phyloP scores from a whole-genome alignment of 2,888 invertebrate genomes.

The Serripes groenlandicus region DNA sequence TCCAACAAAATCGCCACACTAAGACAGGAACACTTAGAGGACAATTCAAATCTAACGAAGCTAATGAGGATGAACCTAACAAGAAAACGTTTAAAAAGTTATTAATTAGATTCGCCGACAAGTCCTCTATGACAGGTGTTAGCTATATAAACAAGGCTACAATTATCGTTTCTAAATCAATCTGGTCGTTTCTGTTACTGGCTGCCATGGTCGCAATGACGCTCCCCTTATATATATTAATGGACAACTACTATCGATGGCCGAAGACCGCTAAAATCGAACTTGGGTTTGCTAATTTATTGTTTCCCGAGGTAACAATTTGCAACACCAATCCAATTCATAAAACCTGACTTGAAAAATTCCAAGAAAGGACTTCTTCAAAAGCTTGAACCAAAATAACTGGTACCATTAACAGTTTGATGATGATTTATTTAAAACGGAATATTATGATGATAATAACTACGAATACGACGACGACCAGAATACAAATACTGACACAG shows the following conservation, averaged over 20 bases:
- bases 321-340: constrained; percentile 1
- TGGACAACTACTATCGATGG: neutral
- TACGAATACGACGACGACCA: neutral
- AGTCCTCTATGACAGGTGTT: neutral
- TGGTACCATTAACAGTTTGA: constrained; percentile 5
- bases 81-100: neutral
- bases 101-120: neutral
- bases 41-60: too few relatives aligned
- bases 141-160: neutral
- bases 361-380: neutral
- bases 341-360: neutral
- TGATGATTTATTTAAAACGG: neutral
- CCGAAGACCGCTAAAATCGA: constrained; percentile 1
- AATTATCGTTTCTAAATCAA: neutral
- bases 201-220: constrained; percentile 3
- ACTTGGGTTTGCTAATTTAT: constrained; percentile 3
- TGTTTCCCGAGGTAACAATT: neutral
- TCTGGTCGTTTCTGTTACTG: neutral
- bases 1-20: too few relatives aligned
- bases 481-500: too few relatives aligned
- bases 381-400: neutral
- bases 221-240: neutral
- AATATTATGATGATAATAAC: constrained; percentile 6
- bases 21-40: too few relatives aligned
- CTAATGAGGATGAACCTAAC: neutral